Percentiles rank a stretch among this genome's conserved stretches.
These are phyloP conservation scores for Cygnus atratus DNA, from an alignment of 2,113 vertebrate species.

Conservation along the genomic window DNA sequence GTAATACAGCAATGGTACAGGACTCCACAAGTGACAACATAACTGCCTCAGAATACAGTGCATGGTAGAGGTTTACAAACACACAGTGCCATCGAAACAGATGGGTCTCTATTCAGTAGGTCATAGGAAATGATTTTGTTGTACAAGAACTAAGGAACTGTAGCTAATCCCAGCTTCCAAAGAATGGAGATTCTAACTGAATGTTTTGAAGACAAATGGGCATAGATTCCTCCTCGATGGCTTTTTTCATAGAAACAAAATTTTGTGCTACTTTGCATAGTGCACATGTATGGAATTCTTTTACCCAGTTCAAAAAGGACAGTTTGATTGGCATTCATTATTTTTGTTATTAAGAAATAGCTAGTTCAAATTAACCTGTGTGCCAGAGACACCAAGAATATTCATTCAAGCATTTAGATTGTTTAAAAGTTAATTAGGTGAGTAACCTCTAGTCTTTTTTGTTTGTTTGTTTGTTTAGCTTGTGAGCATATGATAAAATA, in stretches of 20 bases:
- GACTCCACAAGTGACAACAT: background rate
- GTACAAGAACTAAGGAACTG: background rate
- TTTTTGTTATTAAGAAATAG: constrained; percentile 63
- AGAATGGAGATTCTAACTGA: background rate
- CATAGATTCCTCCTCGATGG: background rate
- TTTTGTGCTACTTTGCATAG: background rate
- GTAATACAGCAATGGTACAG: background rate
- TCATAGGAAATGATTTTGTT: background rate
- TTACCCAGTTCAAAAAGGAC: constrained; percentile 38
- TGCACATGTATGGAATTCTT: background rate
- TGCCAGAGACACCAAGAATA: constrained; percentile 60
- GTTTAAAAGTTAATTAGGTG: constrained; percentile 62
- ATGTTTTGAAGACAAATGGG: background rate
- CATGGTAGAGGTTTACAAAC: background rate
- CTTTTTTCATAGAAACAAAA: background rate
- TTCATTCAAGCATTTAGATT: constrained; percentile 57
- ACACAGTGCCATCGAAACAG: background rate
- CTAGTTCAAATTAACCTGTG: constrained; percentile 57
- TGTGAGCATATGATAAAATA: background rate
- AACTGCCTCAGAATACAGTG: background rate
- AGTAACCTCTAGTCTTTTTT: constrained; percentile 8
- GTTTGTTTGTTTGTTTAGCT: background rate
- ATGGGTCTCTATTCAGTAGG: background rate
- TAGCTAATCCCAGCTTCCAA: background rate
- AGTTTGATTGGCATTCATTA: constrained; percentile 68